A percentile compares a stretch with the other conserved stretches of the same genome.
These are phyloP conservation scores for Indicator indicator DNA, from an alignment of 2,113 vertebrate genomes.

Conservation along the genomic window DNA sequence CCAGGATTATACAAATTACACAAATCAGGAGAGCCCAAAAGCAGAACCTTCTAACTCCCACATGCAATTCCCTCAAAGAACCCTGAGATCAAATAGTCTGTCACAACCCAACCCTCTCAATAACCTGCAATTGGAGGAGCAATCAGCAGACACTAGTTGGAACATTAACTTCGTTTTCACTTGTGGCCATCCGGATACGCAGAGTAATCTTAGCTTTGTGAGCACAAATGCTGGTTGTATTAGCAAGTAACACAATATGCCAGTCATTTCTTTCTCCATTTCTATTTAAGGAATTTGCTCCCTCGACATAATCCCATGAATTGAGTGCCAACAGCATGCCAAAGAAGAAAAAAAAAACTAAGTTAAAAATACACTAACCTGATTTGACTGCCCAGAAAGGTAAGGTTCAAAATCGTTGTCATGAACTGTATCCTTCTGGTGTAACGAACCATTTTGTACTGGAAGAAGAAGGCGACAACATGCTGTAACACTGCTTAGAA, in stretches of 20 bases:
- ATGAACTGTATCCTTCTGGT: slow-evolving; percentile 93
- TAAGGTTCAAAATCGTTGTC: slow-evolving; percentile 96
- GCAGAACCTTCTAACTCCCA: not conserved
- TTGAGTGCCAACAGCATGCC: not conserved
- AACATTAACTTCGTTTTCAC: slow-evolving; percentile 39
- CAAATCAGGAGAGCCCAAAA: not conserved
- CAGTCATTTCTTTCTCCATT: slow-evolving; percentile 37
- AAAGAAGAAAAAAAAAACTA: not conserved
- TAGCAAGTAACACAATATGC: slow-evolving; percentile 40
- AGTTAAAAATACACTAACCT: slow-evolving; percentile 81
- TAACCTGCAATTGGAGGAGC: not conserved
- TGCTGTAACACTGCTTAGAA: not conserved
- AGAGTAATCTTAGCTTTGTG: slow-evolving; percentile 11
- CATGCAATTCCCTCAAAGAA: not conserved
- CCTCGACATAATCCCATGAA: slow-evolving; percentile 46
- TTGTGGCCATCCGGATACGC: slow-evolving; percentile 13
- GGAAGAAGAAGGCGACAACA: slow-evolving; percentile 67
- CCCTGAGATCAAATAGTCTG: not conserved
- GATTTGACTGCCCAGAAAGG: slow-evolving; percentile 92
- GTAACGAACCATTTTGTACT: slow-evolving; percentile 97
- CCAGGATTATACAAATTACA: not conserved
- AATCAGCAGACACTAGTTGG: not conserved
- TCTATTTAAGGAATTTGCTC: slow-evolving; percentile 61
- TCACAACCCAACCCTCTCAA: not conserved
- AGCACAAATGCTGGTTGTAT: slow-evolving; percentile 23